Percentiles rank a stretch among this genome's conserved stretches.
phyloP scores from a whole-genome alignment of 2,888 invertebrate genomes.

The Argyresthia albistria region DNA sequence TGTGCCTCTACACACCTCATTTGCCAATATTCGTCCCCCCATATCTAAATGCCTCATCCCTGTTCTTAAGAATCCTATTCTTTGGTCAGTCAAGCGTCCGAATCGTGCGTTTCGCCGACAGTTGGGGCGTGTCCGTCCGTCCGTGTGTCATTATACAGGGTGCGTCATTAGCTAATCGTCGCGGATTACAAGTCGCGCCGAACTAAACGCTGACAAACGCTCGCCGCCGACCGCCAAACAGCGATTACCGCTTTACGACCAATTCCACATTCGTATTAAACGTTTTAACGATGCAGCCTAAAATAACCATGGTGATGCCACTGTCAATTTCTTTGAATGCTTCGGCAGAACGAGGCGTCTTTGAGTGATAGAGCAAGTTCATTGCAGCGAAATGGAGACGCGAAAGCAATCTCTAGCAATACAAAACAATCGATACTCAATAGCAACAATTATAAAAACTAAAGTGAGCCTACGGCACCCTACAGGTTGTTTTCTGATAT shows the following conservation, averaged over 20 bases:
- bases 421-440: too few species aligned
- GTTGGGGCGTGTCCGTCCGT: background rate
- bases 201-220: slow-evolving; percentile 59
- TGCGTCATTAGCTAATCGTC: slow-evolving; percentile 50
- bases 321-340: too few species aligned
- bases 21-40: too few species aligned
- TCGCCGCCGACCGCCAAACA: slow-evolving; percentile 22
- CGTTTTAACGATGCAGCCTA: background rate
- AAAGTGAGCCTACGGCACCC: too few species aligned
- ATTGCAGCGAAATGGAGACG: too few species aligned
- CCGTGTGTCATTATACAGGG: slow-evolving; percentile 31
- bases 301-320: background rate
- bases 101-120: background rate
- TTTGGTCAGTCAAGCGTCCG: background rate
- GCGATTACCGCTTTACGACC: slow-evolving; percentile 39
- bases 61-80: background rate
- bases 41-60: too few species aligned
- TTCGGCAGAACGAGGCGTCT: too few species aligned
- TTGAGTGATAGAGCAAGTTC: too few species aligned
- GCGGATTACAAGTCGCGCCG: slow-evolving; percentile 46
- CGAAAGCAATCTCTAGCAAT: too few species aligned
- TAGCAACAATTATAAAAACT: too few species aligned
- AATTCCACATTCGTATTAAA: slow-evolving; percentile 20
- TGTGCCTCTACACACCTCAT: too few species aligned
- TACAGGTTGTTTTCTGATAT: too few species aligned